These are phyloP conservation scores for Astreopora myriophthalma DNA, from an alignment of 64 coral and sea anemone species.

Conservation along the genomic window DNA sequence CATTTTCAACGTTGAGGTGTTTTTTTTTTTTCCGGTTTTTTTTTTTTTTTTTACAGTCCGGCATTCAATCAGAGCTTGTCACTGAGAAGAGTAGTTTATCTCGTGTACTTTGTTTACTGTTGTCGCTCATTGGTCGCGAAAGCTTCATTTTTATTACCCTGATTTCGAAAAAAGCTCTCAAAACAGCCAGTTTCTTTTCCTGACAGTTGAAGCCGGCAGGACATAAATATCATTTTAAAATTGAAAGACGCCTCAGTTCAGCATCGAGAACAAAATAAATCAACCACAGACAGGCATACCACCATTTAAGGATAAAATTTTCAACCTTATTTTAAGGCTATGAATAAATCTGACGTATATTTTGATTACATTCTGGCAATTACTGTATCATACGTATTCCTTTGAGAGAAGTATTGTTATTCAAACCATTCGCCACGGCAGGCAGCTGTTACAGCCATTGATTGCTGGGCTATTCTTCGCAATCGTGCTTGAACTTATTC, in stretches of 20 bases:
- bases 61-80: too few relatives aligned
- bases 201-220: background rate
- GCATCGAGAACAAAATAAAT: background rate
- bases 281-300: background rate
- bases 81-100: too few relatives aligned
- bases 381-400: too few relatives aligned
- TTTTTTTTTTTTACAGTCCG: too few relatives aligned
- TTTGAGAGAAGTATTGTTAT: background rate
- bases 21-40: too few relatives aligned
- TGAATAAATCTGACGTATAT: background rate
- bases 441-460: background rate
- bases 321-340: background rate
- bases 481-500: background rate
- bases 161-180: too few relatives aligned
- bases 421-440: background rate
- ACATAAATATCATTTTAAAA: background rate
- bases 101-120: too few relatives aligned
- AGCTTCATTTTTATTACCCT: too few relatives aligned
- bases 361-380: background rate
- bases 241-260: background rate
- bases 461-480: background rate
- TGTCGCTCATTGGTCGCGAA: too few relatives aligned
- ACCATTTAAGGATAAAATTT: conserved; percentile 16
- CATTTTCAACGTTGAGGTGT: too few relatives aligned
- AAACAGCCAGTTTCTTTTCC: background rate